Conservation (phyloP, 2,888 invertebrate genomes). For the Eristalis arbustorum region DNA sequence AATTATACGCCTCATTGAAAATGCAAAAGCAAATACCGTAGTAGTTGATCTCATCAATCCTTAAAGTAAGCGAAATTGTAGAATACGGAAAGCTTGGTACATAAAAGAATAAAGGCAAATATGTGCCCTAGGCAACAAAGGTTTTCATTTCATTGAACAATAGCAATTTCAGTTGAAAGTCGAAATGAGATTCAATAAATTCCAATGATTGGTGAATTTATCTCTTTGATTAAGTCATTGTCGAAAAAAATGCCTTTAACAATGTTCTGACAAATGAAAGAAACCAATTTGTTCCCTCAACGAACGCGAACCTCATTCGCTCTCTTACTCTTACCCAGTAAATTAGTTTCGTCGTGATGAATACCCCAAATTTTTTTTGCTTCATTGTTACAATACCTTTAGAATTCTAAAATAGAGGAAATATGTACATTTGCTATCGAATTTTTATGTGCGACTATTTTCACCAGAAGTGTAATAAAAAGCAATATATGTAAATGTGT, state of each 20-base stretch:
- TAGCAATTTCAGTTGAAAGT: conserved; percentile 63
- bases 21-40: conserved; percentile 28
- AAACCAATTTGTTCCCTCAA: conserved; percentile 39
- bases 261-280: conserved; percentile 11
- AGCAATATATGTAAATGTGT: conserved; percentile 58
- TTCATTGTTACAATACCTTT: background rate
- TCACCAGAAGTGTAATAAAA: conserved; percentile 54
- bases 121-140: conserved; percentile 52
- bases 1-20: background rate
- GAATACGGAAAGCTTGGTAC: conserved; percentile 40
- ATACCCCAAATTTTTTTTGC: background rate
- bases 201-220: conserved; percentile 67
- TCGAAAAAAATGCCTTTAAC: conserved; percentile 34
- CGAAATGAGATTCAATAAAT: conserved; percentile 69
- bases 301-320: background rate
- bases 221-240: conserved; percentile 67
- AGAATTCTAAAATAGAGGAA: background rate
- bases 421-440: background rate
- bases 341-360: background rate
- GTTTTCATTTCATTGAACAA: conserved; percentile 62
- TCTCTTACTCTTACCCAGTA: no score
- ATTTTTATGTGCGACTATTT: conserved; percentile 37
- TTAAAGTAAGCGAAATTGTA: conserved; percentile 45
- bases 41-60: conserved; percentile 65
- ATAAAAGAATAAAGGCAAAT: conserved; percentile 57